These are phyloP conservation scores for Petrocephalus zakoni DNA, from an alignment of 2,113 vertebrate genomes.

Conservation along the genomic window DNA sequence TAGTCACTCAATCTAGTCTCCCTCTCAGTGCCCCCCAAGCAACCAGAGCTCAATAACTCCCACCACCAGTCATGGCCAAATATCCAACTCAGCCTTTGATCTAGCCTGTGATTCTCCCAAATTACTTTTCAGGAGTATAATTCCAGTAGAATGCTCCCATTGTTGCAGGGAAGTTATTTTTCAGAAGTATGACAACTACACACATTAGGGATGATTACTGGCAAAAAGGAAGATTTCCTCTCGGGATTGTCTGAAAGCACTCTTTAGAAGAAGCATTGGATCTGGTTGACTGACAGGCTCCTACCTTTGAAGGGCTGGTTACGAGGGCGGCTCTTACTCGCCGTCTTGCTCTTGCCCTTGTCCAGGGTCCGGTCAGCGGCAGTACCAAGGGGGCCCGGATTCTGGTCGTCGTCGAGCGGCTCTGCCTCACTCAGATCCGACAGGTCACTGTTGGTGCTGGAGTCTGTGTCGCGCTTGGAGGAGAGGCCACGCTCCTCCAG, in stretches of 20 bases:
- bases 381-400: constrained; percentile 33
- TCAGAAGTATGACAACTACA: background rate
- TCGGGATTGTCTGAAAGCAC: background rate
- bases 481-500: constrained; percentile 84
- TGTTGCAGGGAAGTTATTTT: background rate
- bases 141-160: background rate
- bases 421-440: constrained; percentile 95
- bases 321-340: constrained; percentile 81
- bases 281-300: background rate
- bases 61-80: background rate
- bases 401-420: constrained; percentile 66
- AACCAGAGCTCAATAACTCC: constrained; percentile 3
- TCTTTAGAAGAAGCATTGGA: background rate
- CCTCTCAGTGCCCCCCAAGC: background rate
- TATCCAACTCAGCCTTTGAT: background rate
- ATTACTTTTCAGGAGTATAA: background rate
- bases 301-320: constrained; percentile 93
- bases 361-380: constrained; percentile 61
- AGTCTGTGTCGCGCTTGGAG: constrained; percentile 86
- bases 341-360: constrained; percentile 76
- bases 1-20: background rate
- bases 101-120: background rate
- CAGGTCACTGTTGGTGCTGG: constrained; percentile 91
- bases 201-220: background rate
- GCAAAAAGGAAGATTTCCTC: background rate